Base-by-base conservation (phyloP, 2,797 vertebrate genomes). In the Coreius guichenoti region DNA sequence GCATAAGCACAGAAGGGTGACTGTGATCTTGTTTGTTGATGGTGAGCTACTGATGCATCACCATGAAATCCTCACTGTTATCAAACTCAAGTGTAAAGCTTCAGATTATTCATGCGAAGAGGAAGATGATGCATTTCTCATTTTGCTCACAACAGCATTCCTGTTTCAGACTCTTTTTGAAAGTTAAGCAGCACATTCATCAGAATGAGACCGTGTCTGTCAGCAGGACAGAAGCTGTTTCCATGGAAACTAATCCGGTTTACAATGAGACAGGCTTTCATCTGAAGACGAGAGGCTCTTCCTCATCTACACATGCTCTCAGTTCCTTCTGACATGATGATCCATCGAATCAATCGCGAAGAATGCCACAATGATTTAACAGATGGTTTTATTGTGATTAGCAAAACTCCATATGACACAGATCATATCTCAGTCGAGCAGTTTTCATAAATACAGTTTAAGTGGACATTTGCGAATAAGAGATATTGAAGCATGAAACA, bases 161-260 rank as follows among this genome's bases (percentile, higher is more conserved):
- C 17, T 51, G 49, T 8, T 3, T 43, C 8, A 43, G 39, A 43
- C 39, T 43, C 39, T 43, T 43, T 43, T 0, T 43, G 39, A 8
- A 43, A 11, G 43, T 45, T 45, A 43, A 63, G 56, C 33, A 63
- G 14, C 36, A 45, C 39, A 19, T 79, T 45, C 33, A 61, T 5
- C 69, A 49, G 63, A 5, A 82, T 61, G 80, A 86, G 45, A 43
- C 4, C 23, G 26, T 29, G 43, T 17, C 14, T 26, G 39, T 45
- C 69, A 72, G 69, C 43, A 45, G 69, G 43, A 45, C 68, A 73
- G 70, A 47, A 73, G 43, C 43, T 29, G 69, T 43, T 72, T 26
- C 69, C 69, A 72, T 45, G 69, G 69, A 72, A 72, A 72, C 69
- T 45, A 72, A 72, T 72, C 69, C 23, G 39, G n/a, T 47, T 73